These are phyloP conservation scores for Hypomesus transpacificus DNA, from an alignment of 2,113 vertebrate genomes.

Conservation along the genomic window DNA sequence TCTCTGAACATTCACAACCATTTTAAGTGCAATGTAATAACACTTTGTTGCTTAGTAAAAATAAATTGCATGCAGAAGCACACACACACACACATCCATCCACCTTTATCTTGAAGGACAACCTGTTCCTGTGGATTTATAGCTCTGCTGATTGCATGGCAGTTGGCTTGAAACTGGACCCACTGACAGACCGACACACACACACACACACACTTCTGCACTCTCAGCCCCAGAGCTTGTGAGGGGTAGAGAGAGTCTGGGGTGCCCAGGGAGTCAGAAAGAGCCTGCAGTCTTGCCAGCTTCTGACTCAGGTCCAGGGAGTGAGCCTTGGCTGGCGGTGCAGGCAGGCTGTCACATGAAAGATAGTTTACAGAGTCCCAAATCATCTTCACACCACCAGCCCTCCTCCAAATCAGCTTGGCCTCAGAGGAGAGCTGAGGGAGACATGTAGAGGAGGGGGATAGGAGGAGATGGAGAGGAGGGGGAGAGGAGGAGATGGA, in stretches of 20 bases:
- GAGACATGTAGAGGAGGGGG: not conserved
- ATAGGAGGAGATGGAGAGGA: not conserved
- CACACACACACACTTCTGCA: not conserved
- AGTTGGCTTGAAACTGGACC: conserved; percentile 32
- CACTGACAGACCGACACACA: conserved; percentile 16
- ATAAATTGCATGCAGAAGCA: not conserved
- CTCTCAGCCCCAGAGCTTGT: conserved; percentile 20
- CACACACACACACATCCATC: conserved; percentile 7
- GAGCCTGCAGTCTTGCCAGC: not conserved
- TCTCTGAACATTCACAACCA: conserved; percentile 10
- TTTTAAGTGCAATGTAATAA: not conserved
- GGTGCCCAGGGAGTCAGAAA: not conserved
- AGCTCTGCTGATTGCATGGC: conserved; percentile 37
- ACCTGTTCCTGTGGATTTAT: conserved; percentile 30
- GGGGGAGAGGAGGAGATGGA: not conserved
- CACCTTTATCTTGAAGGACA: conserved; percentile 34
- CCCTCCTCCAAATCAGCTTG: not conserved
- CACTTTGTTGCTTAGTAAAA: not conserved
- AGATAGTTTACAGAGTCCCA: not conserved
- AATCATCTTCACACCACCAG: not conserved
- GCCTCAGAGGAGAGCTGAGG: too few species aligned
- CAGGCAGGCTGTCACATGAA: not conserved
- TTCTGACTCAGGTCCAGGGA: not conserved
- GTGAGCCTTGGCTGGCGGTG: not conserved
- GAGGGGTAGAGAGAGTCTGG: conserved; percentile 20